These are phyloP conservation scores for Prenolepis imparis DNA, from an alignment of 2,888 invertebrate genomes.

Conservation along the genomic window DNA sequence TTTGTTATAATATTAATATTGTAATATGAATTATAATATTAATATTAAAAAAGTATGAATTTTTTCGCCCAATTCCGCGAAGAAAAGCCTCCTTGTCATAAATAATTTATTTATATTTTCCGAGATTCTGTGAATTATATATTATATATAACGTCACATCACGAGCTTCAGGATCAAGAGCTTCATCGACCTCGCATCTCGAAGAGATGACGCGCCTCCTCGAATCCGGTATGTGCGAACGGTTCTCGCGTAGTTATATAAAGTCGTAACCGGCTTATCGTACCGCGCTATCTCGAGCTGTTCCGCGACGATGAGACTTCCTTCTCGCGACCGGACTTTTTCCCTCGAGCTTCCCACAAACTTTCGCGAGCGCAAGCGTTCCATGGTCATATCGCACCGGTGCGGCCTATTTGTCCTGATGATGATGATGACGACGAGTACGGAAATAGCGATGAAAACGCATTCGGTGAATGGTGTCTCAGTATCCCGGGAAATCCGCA, in stretches of 20 bases:
- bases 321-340: constrained; percentile 59
- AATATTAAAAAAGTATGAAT: not conserved
- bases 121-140: no score
- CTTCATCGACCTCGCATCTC: not conserved
- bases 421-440: no score
- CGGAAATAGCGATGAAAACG: no score
- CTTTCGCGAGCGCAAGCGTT: constrained; percentile 2
- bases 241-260: constrained; percentile 53
- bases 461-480: no score
- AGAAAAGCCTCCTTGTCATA: not conserved
- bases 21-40: no score
- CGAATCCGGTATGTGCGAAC: constrained; percentile 55
- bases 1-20: no score
- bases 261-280: constrained; percentile 67
- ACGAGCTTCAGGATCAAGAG: not conserved
- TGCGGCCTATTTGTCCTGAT: constrained; percentile 56
- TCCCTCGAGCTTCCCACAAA: constrained; percentile 62
- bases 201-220: constrained; percentile 36
- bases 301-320: constrained; percentile 70
- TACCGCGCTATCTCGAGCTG: constrained; percentile 60
- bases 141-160: no score
- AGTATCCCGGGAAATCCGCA: no score
- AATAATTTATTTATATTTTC: not conserved
- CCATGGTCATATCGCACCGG: not conserved
- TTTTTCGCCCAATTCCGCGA: not conserved